Evolutionary conservation across 2,113 vertebrate genomes (phyloP).

Genomic region (Plecturocebus donacophilus): DNA sequence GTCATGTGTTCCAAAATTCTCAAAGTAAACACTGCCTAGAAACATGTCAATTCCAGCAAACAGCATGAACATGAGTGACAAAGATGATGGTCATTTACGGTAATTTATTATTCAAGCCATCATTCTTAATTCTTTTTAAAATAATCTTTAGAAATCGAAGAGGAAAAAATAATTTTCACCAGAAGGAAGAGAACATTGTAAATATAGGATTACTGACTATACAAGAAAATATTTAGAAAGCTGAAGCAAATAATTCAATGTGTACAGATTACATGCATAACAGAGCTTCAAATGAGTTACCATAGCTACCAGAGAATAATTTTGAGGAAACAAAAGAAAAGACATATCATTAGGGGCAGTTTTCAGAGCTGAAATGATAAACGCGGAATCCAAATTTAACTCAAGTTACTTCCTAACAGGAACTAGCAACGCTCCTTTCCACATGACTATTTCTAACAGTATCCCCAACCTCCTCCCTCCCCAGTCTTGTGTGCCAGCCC

Average conservation of each 20-base stretch:
- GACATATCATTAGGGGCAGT: constrained; percentile 48
- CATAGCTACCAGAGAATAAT: constrained; percentile 75
- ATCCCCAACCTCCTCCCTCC: background rate
- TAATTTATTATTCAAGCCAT: constrained; percentile 11
- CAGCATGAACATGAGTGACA: background rate
- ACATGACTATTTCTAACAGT: background rate
- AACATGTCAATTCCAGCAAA: background rate
- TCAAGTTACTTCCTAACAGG: constrained; percentile 27
- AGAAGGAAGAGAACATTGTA: constrained; percentile 36
- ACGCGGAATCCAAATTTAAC: constrained; percentile 45
- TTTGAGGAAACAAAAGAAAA: constrained; percentile 73
- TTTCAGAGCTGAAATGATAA: constrained; percentile 62
- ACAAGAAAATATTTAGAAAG: constrained; percentile 68
- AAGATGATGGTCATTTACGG: background rate
- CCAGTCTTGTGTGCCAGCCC: fast-evolving
- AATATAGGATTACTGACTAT: constrained; percentile 48
- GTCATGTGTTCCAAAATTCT: background rate
- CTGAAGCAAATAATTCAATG: constrained; percentile 53
- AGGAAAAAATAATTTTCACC: constrained; percentile 52
- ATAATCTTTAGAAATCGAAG: constrained; percentile 46
- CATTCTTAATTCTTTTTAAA: constrained; percentile 28
- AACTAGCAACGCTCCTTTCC: background rate
- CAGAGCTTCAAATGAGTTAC: constrained; percentile 68
- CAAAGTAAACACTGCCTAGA: background rate
- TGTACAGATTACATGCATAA: constrained; percentile 62